Conservation (phyloP, 2,888 invertebrate species). For the Drosophila mettleri region DNA sequence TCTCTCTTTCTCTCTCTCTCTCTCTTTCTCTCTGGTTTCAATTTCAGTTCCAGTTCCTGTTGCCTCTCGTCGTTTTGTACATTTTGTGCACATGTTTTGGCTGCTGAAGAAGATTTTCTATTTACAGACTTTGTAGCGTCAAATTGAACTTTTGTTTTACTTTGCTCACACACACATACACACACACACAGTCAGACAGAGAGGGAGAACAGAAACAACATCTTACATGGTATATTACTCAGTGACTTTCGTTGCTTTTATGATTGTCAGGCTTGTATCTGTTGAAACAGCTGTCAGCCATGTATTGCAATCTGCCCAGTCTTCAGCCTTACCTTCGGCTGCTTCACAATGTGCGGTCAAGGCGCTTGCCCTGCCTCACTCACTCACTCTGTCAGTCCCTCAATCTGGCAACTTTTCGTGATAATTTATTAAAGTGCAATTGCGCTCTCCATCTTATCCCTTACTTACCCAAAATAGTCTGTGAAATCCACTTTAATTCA, state of each 20-base stretch:
- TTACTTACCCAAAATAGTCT: constrained; percentile 12
- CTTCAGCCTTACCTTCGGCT: constrained; percentile 20
- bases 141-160: constrained; percentile 75
- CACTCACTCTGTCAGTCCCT: constrained; percentile 14
- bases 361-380: constrained; percentile 29
- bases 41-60: constrained; percentile 1
- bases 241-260: constrained; percentile 55
- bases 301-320: constrained; percentile 48
- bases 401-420: constrained; percentile 31
- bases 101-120: constrained; percentile 60
- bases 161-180: constrained; percentile 20
- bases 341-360: constrained; percentile 30
- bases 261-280: constrained; percentile 48
- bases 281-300: constrained; percentile 72
- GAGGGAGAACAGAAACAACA: constrained; percentile 3
- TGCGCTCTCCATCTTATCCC: constrained; percentile 9
- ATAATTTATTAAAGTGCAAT: constrained; percentile 42
- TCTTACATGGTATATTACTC: constrained; percentile 47
- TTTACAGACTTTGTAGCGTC: constrained; percentile 77
- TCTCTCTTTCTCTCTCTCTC: not conserved
- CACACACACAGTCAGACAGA: constrained; percentile 15
- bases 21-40: too few relatives aligned
- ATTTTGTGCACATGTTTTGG: constrained; percentile 66
- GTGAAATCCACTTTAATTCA: not conserved
- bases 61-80: constrained; percentile 26